These are phyloP conservation scores for Lepetodrilus schrolli DNA, from an alignment of 2,888 invertebrate species.

Conservation along the genomic window DNA sequence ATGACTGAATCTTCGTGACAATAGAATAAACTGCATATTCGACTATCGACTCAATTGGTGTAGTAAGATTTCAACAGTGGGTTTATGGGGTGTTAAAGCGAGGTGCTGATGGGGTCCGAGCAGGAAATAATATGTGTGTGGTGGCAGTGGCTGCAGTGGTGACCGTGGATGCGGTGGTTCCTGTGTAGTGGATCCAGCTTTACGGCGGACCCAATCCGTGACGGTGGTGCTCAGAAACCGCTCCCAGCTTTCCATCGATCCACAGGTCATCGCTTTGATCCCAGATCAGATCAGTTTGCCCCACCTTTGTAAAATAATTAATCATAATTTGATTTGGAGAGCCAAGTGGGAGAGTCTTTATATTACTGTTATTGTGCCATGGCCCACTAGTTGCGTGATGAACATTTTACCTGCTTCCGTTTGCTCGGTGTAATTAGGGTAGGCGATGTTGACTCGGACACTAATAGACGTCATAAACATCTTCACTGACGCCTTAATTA, in stretches of 20 bases:
- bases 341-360: not conserved
- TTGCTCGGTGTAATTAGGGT: not conserved
- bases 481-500: not conserved
- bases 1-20: no score
- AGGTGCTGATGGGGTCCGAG: no score
- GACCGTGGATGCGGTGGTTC: no score
- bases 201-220: no score
- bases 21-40: no score
- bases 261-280: not conserved
- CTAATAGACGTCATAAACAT: conserved; percentile 19
- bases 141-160: no score
- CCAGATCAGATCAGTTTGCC: conserved; percentile 3
- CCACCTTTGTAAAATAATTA: conserved; percentile 17
- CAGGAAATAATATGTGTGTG: no score
- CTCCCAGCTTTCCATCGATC: conserved; percentile 13
- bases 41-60: no score
- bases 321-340: conserved; percentile 22
- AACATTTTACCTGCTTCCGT: not conserved
- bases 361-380: conserved; percentile 4
- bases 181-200: no score
- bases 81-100: no score
- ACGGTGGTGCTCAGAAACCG: no score
- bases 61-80: no score
- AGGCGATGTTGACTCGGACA: not conserved
- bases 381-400: not conserved